Evolutionary conservation across 2,113 vertebrate genomes (phyloP), one percentile per base, ranked within the genome.

Genomic region (Noturus placidus): DNA sequence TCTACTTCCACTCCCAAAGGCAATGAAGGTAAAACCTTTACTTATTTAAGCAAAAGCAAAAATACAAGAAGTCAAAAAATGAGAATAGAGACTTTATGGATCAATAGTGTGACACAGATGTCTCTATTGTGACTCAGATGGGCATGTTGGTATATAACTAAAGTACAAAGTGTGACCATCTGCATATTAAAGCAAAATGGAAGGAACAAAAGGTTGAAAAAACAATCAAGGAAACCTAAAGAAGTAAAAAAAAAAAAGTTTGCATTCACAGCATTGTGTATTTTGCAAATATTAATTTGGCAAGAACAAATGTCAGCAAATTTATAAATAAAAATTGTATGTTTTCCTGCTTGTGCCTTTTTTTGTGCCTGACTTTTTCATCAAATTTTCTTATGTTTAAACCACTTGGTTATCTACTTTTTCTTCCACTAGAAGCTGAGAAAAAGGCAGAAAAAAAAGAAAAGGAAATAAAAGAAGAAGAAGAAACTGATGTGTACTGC

Each of bases 401-500:
- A 69, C 30, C 14, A 69, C 67, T 35, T 17, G 20, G 79, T 85
- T 19, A n/a, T n/a, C n/a, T n/a, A n/a, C n/a, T n/a, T 7, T 67
- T 80, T 87, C 17, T 42, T 56, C 8, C 17, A 2, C 6, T 38
- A 78, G 35, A 57, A 27, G 54, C 52, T n/a, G 74, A 80, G 81
- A 76, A 56, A 46, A 72, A 56, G 38, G 35, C 33, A 56, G 72
- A 77, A 15, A 17, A 27, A 15, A 5, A 74, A 33, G 70, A 17
- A 54, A 80, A 84, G 35, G 30, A n/a, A 22, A 46, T 50, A 70
- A 78, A 5, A 25, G 27, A 42, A 42, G 42, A 50, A 77, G 88
- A 14, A 88, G 85, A 91, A 72, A 8, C 52, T 42, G 11, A 52
- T 7, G 2, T 54, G 7, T 95, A 95, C 8, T 14, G 61, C 4